Evolutionary conservation across 2,113 vertebrate species (phyloP), one percentile per base, ranked within the genome.

Genomic region (Hepsetus odoe): DNA sequence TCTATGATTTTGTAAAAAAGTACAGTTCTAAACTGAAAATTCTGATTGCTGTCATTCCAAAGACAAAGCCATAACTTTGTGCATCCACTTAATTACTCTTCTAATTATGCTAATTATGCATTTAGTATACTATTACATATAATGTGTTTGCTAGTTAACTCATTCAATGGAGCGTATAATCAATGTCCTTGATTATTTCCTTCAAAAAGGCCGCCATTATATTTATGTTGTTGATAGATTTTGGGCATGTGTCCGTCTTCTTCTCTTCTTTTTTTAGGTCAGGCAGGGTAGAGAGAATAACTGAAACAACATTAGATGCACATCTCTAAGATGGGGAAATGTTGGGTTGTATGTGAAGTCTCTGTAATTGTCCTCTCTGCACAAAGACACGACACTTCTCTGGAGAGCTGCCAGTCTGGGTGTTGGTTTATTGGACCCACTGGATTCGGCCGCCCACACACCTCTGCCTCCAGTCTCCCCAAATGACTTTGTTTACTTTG

Each of bases 371-470:
- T 82, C 16, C 64, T 51, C 16, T 51, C 33, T 64, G 30, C 11
- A 44, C 62, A 69, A 59, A 59, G 28, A 59, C 16, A 78, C 13
- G 42, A 49, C 67, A 33, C 73, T 77, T 38, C 69, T 56, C 64
- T 64, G 72, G 79, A 79, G 58, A 73, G 64, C 64, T 44, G 56
- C 40, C 64, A 81, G 76, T 64, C 28, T 26, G 59, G 44, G 64
- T 75, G 77, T 82, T 79, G 74, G 58, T 81, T 77, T 77, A 76
- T 70, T 74, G 30, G 59, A 82, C 72, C 56, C 68, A 18, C 24
- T 55, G 73, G 73, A 79, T 70, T 77, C 49, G 53, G 49, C 72
- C 69, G 26, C 62, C 58, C 51, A 80, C 74, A 71, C 53, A 77
- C 55, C 44, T 70, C 72, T 49, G 69, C 51, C 38, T 65, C 58